Conservation (phyloP, 2,888 invertebrate species). For the Euplagia quadripunctaria region DNA sequence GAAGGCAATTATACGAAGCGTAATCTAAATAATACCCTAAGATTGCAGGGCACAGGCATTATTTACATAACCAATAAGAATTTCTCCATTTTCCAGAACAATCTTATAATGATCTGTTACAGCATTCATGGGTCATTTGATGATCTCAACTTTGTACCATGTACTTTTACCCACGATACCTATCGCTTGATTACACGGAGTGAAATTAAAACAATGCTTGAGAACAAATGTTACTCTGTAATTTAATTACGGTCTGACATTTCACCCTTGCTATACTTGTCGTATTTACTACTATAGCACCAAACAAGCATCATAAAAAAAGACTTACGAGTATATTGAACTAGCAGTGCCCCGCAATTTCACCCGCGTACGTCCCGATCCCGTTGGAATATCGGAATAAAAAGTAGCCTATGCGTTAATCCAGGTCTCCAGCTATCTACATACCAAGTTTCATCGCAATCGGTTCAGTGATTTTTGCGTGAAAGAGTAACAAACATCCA, state of each 20-base stretch:
- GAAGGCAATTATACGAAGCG: neutral
- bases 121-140: neutral
- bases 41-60: neutral
- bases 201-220: constrained; percentile 5
- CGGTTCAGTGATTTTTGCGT: too few relatives aligned
- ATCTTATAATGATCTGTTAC: constrained; percentile 1
- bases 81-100: neutral
- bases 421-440: too few relatives aligned
- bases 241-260: neutral
- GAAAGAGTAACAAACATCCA: too few relatives aligned
- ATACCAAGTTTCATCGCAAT: too few relatives aligned
- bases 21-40: neutral
- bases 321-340: too few relatives aligned
- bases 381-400: too few relatives aligned
- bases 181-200: neutral
- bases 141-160: neutral
- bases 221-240: neutral
- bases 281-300: neutral
- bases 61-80: neutral
- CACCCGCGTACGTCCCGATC: too few relatives aligned
- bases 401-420: too few relatives aligned
- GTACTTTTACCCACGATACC: constrained; percentile 2
- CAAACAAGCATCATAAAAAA: neutral
- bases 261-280: neutral
- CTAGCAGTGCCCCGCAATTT: too few relatives aligned